Conservation (phyloP, 1,140 invertebrate genomes). For the Apolygus lucorum region DNA sequence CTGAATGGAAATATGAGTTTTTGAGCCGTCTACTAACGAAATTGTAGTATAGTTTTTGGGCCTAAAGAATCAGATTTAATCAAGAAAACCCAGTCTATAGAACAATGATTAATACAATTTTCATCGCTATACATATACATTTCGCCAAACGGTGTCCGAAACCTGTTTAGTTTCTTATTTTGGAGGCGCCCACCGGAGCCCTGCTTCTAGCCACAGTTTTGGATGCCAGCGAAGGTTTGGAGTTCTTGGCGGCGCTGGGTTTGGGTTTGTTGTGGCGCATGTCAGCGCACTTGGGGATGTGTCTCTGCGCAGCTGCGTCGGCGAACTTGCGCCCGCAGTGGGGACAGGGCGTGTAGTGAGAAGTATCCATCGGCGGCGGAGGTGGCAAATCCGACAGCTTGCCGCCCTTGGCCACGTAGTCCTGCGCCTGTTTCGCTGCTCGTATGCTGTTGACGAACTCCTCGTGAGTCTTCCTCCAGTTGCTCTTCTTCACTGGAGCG, state of each 20-base stretch:
- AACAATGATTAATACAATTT: too few species aligned
- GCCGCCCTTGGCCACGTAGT: conserved; percentile 73
- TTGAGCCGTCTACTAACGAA: too few species aligned
- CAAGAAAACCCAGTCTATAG: too few species aligned
- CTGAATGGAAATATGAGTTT: too few species aligned
- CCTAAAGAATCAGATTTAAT: too few species aligned
- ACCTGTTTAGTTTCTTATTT: too few species aligned
- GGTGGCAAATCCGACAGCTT: conserved; percentile 80
- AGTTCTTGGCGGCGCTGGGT: conserved; percentile 32
- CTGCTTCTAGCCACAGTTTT: too few species aligned
- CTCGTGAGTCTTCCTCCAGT: conserved; percentile 88
- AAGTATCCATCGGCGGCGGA: conserved; percentile 73
- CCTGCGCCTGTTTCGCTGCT: conserved; percentile 79
- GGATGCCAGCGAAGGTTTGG: not conserved
- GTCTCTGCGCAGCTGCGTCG: conserved; percentile 73
- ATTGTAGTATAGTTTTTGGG: too few species aligned
- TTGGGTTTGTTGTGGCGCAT: conserved; percentile 75
- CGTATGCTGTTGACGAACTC: conserved; percentile 84
- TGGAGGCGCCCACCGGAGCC: too few species aligned
- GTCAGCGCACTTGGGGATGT: conserved; percentile 85
- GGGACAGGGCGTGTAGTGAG: conserved; percentile 86
- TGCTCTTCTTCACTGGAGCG: conserved; percentile 48
- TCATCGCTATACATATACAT: too few species aligned
- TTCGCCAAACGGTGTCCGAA: too few species aligned
- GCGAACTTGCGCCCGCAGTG: conserved; percentile 84